phyloP scores from a whole-genome alignment of 2,888 invertebrate genomes.

The Mongoloraphidia duomilia region DNA sequence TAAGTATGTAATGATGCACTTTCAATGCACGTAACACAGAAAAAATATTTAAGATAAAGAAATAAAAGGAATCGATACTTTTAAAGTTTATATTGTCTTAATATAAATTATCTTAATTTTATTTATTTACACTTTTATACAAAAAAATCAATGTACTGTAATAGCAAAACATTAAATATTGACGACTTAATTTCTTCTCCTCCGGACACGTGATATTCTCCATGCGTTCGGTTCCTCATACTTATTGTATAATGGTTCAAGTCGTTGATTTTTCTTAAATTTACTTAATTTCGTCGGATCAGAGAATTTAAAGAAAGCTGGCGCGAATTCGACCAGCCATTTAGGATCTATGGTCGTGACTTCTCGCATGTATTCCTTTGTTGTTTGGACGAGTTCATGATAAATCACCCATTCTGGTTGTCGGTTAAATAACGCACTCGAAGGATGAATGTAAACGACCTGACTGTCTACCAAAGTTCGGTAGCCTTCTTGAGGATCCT shows the following conservation, averaged over 20 bases:
- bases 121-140: no score
- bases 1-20: no score
- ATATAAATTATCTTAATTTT: no score
- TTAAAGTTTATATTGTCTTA: no score
- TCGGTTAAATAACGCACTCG: conserved; percentile 91
- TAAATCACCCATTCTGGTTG: conserved; percentile 99
- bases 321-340: conserved; percentile 98
- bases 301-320: conserved; percentile 97
- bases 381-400: conserved; percentile 96
- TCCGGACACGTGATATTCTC: conserved; percentile 88
- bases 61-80: no score
- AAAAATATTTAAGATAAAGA: no score
- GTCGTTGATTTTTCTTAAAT: conserved; percentile 95
- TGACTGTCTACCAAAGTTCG: conserved; percentile 94
- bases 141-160: no score
- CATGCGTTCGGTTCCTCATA: conserved; percentile 99
- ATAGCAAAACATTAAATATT: not conserved
- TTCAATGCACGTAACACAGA: no score
- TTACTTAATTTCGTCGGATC: conserved; percentile 97
- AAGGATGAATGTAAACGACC: conserved; percentile 98
- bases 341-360: conserved; percentile 94
- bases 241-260: conserved; percentile 96
- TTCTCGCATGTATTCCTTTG: conserved; percentile 98
- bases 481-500: conserved; percentile 97
- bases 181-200: conserved; percentile 62